Percentiles rank a stretch among this genome's conserved stretches.
These are phyloP conservation scores for Merodon equestris DNA, from an alignment of 2,888 invertebrate genomes.

Conservation along the genomic window DNA sequence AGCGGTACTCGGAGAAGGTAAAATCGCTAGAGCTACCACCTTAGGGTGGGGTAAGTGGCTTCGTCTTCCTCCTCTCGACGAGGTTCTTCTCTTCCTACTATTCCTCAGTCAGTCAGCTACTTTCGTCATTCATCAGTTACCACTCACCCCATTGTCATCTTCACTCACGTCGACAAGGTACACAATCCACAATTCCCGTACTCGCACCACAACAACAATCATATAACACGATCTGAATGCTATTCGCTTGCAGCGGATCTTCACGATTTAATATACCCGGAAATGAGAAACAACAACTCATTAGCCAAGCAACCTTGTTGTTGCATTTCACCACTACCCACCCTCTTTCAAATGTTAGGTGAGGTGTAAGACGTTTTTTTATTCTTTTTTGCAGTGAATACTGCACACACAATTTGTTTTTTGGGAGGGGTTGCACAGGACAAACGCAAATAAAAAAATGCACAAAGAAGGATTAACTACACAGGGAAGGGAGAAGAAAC, in stretches of 20 bases:
- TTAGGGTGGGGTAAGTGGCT: constrained; percentile 41
- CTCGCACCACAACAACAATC: no score
- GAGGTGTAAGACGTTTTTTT: constrained; percentile 57
- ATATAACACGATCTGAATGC: no score
- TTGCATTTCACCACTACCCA: constrained; percentile 41
- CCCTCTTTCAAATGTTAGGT: constrained; percentile 30
- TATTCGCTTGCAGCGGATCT: constrained; percentile 62
- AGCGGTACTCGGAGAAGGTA: constrained; percentile 3
- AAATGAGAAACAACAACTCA: constrained; percentile 68
- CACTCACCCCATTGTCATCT: constrained; percentile 60
- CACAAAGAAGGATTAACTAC: constrained; percentile 22
- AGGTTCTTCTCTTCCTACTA: background rate
- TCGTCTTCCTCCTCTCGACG: background rate
- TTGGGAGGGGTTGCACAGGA: constrained; percentile 55
- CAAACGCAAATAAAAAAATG: constrained; percentile 19
- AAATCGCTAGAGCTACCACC: background rate
- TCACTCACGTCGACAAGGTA: background rate
- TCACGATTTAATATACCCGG: constrained; percentile 66
- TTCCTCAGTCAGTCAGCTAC: no score
- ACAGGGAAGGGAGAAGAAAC: constrained; percentile 30
- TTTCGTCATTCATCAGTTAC: constrained; percentile 41
- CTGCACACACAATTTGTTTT: constrained; percentile 40
- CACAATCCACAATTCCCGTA: no score
- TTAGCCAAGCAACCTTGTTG: constrained; percentile 62
- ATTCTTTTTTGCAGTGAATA: constrained; percentile 53